phyloP scores from a whole-genome alignment of 2,888 invertebrate genomes.

The Hirtodrosophila cameraria region DNA sequence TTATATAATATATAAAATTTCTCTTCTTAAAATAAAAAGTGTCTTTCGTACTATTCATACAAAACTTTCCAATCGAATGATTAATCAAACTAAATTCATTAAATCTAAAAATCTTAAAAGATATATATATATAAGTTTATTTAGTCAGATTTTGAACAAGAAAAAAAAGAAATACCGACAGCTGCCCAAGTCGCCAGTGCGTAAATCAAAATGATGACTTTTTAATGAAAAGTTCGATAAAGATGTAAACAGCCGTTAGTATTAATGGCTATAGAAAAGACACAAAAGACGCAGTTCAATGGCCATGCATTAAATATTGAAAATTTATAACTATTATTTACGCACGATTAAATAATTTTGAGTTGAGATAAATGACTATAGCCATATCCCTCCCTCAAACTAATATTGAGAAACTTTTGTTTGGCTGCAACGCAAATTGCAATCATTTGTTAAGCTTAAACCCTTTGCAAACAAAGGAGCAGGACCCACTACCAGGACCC shows the following conservation, averaged over 20 bases:
- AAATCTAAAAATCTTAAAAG: too few species aligned
- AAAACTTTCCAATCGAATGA: too few species aligned
- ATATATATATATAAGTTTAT: too few species aligned
- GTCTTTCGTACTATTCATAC: too few species aligned
- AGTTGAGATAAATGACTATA: constrained; percentile 28
- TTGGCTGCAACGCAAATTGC: constrained; percentile 57
- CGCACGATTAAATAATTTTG: constrained; percentile 80
- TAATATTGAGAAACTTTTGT: constrained; percentile 18
- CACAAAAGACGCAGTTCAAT: constrained; percentile 21
- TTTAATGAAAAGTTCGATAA: constrained; percentile 62
- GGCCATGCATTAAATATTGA: constrained; percentile 30
- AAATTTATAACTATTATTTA: constrained; percentile 74
- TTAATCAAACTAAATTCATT: too few species aligned
- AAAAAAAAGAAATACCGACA: constrained; percentile 61
- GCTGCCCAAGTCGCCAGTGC: constrained; percentile 40
- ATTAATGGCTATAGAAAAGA: constrained; percentile 1
- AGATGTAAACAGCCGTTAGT: constrained; percentile 3
- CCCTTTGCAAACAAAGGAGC: constrained; percentile 64
- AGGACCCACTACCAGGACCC: neutral
- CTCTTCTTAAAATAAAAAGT: too few species aligned
- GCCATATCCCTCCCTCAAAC: neutral
- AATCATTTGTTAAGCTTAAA: constrained; percentile 68
- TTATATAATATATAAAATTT: too few species aligned
- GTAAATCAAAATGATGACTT: constrained; percentile 73
- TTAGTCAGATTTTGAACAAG: too few species aligned